phyloP scores from a whole-genome alignment of 2,888 invertebrate genomes.

The Smittia sp. region DNA sequence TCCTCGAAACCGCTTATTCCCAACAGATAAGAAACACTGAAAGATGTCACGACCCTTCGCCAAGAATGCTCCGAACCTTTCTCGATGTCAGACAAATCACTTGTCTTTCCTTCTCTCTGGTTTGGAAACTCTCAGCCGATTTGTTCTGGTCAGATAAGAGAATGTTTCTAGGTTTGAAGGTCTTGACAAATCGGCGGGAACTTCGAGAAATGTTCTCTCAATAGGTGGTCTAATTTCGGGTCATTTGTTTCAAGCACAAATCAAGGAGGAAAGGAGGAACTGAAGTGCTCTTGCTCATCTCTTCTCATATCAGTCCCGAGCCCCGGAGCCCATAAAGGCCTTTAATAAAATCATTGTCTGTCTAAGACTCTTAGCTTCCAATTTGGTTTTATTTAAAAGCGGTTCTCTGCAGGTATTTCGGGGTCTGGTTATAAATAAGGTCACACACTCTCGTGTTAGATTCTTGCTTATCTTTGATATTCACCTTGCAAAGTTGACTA shows the following conservation, averaged over 20 bases:
- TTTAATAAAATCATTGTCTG: neutral
- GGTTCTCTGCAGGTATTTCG: neutral
- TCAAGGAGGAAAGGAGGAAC: neutral
- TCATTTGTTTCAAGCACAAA: neutral
- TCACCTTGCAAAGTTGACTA: too few species aligned
- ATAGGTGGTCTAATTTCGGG: constrained; percentile 17
- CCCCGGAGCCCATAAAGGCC: neutral
- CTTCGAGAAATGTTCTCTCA: neutral
- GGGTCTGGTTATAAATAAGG: too few species aligned
- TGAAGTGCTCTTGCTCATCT: neutral
- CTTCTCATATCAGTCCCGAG: neutral
- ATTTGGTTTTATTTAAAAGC: neutral
- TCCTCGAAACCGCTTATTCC: neutral
- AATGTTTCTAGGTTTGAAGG: neutral
- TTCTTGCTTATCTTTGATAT: too few species aligned
- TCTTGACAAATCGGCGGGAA: constrained; percentile 21
- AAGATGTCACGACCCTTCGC: neutral
- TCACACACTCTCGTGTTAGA: too few species aligned
- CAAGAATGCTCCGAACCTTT: neutral
- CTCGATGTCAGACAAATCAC: constrained; percentile 6
- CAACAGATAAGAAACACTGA: neutral
- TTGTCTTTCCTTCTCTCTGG: neutral
- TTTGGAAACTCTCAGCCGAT: neutral
- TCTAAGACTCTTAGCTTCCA: neutral
- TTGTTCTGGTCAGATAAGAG: constrained; percentile 23